A percentile compares a stretch with the other conserved stretches of the same genome.
These are phyloP conservation scores for Eristalis arbustorum DNA, from an alignment of 2,888 invertebrate species.

Conservation along the genomic window DNA sequence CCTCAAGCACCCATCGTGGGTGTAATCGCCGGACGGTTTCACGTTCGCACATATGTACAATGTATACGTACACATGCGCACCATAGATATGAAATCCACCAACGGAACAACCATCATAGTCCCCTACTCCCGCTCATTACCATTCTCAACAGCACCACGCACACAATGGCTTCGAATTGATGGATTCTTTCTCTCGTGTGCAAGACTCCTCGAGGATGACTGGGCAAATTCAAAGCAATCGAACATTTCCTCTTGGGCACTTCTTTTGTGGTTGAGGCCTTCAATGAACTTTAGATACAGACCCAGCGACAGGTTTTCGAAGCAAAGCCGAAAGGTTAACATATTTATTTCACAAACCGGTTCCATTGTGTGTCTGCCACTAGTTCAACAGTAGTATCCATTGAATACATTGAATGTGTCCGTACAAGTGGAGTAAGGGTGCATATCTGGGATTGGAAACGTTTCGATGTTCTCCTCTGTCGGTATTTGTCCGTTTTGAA, in stretches of 20 bases:
- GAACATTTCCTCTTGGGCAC: slow-evolving; percentile 11
- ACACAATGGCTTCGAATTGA: slow-evolving; percentile 27
- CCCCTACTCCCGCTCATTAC: slow-evolving; percentile 25
- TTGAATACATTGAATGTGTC: slow-evolving; percentile 26
- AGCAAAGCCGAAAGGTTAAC: slow-evolving; percentile 45
- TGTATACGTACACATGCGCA: not conserved
- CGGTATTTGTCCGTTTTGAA: not conserved
- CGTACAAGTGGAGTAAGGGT: slow-evolving; percentile 1
- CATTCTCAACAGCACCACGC: slow-evolving; percentile 17
- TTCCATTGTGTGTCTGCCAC: slow-evolving; percentile 38
- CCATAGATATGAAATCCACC: not conserved
- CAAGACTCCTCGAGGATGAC: slow-evolving; percentile 22
- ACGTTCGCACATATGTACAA: slow-evolving; percentile 19
- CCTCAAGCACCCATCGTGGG: slow-evolving; percentile 59
- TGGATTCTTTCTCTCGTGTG: slow-evolving; percentile 12
- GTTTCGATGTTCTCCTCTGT: slow-evolving; percentile 8
- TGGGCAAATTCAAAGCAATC: slow-evolving; percentile 12
- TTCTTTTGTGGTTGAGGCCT: slow-evolving; percentile 25
- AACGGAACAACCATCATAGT: not conserved
- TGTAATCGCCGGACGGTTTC: slow-evolving; percentile 51
- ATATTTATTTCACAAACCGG: slow-evolving; percentile 61
- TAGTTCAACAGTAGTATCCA: slow-evolving; percentile 19
- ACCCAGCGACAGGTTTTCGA: slow-evolving; percentile 61
- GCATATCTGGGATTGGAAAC: slow-evolving; percentile 33
- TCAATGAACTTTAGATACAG: slow-evolving; percentile 57